These are phyloP conservation scores for Pachyrhynchus sulphureomaculatus DNA, from an alignment of 1,140 invertebrate species.

Conservation along the genomic window DNA sequence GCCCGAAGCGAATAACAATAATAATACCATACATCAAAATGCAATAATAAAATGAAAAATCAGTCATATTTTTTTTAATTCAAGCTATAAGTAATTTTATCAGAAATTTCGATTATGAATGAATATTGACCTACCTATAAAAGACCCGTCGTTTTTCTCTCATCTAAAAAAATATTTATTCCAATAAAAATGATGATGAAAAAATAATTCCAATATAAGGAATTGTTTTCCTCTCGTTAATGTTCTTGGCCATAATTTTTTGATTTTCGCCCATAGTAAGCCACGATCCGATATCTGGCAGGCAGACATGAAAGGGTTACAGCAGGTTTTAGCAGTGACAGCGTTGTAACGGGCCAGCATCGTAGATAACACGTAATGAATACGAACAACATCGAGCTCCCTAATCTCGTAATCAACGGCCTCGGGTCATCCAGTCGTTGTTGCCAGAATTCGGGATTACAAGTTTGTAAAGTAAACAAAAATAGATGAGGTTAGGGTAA, in stretches of 20 bases:
- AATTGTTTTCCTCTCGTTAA: neutral
- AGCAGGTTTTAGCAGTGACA: neutral
- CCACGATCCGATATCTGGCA: neutral
- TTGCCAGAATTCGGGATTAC: neutral
- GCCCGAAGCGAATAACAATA: too few species aligned
- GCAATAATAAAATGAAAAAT: too few species aligned
- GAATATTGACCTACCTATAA: too few species aligned
- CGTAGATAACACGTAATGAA: slow-evolving; percentile 37
- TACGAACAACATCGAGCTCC: slow-evolving; percentile 30
- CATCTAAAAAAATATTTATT: too few species aligned
- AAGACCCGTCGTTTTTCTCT: too few species aligned
- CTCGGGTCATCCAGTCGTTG: neutral
- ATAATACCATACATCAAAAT: too few species aligned
- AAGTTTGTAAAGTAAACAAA: neutral
- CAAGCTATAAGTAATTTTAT: too few species aligned
- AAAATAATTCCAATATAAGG: too few species aligned
- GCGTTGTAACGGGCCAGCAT: slow-evolving; percentile 1
- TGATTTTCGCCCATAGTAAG: neutral
- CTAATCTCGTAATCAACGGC: neutral
- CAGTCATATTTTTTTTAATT: too few species aligned
- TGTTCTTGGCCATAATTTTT: neutral
- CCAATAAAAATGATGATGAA: too few species aligned
- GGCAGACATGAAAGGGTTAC: neutral
- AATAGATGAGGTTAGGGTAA: too few species aligned
- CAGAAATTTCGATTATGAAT: too few species aligned